Evolutionary conservation across 2,797 vertebrate genomes (phyloP), one percentile per base, ranked within the genome.

Genomic region (Chaetophractus vellerosus): DNA sequence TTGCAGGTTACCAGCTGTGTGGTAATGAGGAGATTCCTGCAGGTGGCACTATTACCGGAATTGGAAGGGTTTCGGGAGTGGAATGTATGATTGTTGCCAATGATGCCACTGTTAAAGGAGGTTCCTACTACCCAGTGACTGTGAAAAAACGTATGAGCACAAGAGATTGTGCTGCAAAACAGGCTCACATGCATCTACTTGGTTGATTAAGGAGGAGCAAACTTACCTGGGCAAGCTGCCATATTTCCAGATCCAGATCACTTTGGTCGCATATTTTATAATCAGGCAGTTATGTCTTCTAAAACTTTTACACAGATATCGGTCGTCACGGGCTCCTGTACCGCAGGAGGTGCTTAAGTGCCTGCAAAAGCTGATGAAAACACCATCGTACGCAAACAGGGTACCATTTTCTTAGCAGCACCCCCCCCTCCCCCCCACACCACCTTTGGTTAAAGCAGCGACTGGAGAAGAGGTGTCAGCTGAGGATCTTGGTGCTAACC

Each of bases 111-210:
- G 99, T 99, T 94, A 99, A 99, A 98, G 99, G 99, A 45, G 99
- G 99, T 55, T 98, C 98, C 4, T 99, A 99, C 96, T 99, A 99
- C 95, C 99, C 99, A 21, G 96, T 99, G 80, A 99, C 99, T 1
- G 99, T 99, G 97, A 99, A 99, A 97, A 99, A 99, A 94, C 99
- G 99, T 91, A n/a, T 99, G 99, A 86, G 99, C 99, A n/a, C 99
- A 99, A 97, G 99, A 99, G 98, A 99, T 99, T 68, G 99, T 99
- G 14, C 98, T 99, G 98, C 99, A 99, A 91, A 99, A 99, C 97
- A 98, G 99, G 96, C 98, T 99, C 69, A 99, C 99, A 18, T 99
- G 99, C 97, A 98, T 99, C 90, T 99, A 99, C 94, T 97, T 99
- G 82, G 99, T 38, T 38, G 38, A 38, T 38, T 38, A 3, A 38